A percentile compares a stretch with the other conserved stretches of the same genome.
These are phyloP conservation scores for Apostichopus japonicus DNA, from an alignment of 35 echinoderm and acorn worm species.

Conservation along the genomic window DNA sequence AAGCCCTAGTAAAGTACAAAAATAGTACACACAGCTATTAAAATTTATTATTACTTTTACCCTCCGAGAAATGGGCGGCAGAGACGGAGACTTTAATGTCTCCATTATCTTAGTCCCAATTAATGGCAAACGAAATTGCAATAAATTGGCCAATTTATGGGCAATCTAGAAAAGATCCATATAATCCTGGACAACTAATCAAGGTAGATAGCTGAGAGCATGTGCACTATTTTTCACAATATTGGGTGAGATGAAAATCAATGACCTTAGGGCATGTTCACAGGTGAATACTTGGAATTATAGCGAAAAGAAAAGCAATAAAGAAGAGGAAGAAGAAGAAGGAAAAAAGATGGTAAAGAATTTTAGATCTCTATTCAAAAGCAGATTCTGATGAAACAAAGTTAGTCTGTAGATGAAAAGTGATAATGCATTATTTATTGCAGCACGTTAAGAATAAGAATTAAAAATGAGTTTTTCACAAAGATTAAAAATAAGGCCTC, in stretches of 20 bases:
- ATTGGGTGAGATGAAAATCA: neutral
- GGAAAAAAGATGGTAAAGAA: neutral
- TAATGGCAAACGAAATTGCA: neutral
- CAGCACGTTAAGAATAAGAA: no score
- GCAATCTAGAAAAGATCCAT: neutral
- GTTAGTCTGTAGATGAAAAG: no score
- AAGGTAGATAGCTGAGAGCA: neutral
- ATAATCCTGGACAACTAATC: neutral
- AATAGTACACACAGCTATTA: no score
- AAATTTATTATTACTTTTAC: no score
- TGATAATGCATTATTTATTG: no score
- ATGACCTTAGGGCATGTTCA: neutral
- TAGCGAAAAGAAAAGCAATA: no score
- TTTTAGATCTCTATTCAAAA: neutral
- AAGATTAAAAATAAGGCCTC: no score
- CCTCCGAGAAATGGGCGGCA: no score
- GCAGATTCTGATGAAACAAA: neutral
- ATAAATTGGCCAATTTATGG: neutral
- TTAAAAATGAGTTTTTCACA: no score
- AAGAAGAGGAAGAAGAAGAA: neutral
- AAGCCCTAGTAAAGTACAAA: no score
- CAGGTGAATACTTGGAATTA: neutral
- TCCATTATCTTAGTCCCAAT: neutral
- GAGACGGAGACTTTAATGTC: neutral
- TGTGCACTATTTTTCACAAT: neutral